These are phyloP conservation scores for Gadus chalcogrammus DNA, from an alignment of 2,113 vertebrate species.

Conservation along the genomic window DNA sequence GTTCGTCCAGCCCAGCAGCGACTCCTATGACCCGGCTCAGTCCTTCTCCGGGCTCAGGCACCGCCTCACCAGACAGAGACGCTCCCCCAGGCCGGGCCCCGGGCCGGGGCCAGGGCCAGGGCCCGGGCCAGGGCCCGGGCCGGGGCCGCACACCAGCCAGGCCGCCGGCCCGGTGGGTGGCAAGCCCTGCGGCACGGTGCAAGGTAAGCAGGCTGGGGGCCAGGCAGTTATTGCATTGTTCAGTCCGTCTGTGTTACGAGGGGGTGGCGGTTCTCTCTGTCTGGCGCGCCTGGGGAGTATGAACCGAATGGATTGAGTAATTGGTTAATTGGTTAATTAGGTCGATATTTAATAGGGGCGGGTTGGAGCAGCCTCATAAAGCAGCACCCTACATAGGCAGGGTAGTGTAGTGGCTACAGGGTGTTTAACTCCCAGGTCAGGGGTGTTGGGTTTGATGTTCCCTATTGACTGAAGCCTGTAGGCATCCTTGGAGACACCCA, in stretches of 20 bases:
- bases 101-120: too few species aligned
- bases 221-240: too few species aligned
- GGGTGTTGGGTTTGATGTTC: too few species aligned
- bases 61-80: conserved; percentile 68
- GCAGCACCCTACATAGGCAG: too few species aligned
- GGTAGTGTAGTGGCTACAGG: background rate
- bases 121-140: too few species aligned
- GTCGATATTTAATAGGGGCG: too few species aligned
- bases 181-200: conserved; percentile 73
- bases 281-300: background rate
- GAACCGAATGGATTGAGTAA: background rate
- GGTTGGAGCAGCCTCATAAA: too few species aligned
- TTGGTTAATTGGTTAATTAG: conserved; percentile 1
- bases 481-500: too few species aligned
- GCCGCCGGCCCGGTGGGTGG: background rate
- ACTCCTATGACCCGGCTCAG: conserved; percentile 36
- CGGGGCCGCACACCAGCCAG: background rate
- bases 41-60: conserved; percentile 80
- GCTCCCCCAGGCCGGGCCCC: conserved; percentile 49
- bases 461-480: too few species aligned
- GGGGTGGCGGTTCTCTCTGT: too few species aligned
- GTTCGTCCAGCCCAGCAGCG: conserved; percentile 81
- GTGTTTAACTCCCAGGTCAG: too few species aligned
- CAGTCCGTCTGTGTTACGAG: too few species aligned
- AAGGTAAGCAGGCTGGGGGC: conserved; percentile 75